Conservation (phyloP, 2,113 vertebrate genomes). For the Spermophilus dauricus region DNA sequence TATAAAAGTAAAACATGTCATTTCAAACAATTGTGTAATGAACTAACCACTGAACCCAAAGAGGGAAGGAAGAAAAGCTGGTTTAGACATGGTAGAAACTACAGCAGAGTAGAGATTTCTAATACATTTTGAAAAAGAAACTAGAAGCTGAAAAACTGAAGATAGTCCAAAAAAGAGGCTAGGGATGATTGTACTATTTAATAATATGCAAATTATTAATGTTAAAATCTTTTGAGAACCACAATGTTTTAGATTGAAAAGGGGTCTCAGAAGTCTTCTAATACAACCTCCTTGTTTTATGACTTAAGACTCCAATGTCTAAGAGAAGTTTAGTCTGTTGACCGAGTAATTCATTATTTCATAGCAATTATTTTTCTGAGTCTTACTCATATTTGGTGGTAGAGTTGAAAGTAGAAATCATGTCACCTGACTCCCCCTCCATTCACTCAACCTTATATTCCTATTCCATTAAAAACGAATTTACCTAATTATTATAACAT, state of each 20-base stretch:
- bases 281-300: neutral
- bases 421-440: neutral
- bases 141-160: neutral
- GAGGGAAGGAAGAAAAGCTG: neutral
- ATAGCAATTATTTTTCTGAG: neutral
- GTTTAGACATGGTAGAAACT: neutral
- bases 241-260: neutral
- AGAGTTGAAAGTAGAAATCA: neutral
- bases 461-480: neutral
- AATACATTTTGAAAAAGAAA: neutral
- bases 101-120: too few relatives aligned
- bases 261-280: neutral
- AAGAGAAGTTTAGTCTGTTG: neutral
- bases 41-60: neutral
- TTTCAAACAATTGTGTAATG: neutral
- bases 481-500: neutral
- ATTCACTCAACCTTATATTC: neutral
- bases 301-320: neutral
- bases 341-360: too few relatives aligned
- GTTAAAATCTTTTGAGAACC: neutral
- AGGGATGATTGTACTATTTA: neutral
- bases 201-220: neutral
- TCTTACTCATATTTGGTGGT: neutral
- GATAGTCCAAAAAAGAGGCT: neutral
- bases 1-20: neutral